These are phyloP conservation scores for Sarcophaga peregrina DNA, from an alignment of 1,140 invertebrate species.

Conservation along the genomic window DNA sequence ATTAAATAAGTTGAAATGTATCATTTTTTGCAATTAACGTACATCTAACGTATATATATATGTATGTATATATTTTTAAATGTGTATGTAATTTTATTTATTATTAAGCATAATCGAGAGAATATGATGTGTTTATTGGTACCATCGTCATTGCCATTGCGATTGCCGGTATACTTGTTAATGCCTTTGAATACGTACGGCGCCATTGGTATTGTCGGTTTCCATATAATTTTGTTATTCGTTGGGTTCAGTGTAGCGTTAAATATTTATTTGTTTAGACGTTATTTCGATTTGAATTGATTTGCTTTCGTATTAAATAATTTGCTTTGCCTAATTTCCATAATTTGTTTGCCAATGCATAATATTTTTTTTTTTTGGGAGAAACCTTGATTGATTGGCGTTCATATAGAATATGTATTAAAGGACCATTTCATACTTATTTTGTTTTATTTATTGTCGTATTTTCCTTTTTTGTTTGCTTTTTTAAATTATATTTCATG, in stretches of 20 bases:
- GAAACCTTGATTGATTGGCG: constrained; percentile 3
- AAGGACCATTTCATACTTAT: neutral
- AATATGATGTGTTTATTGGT: neutral
- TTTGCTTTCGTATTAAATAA: constrained; percentile 30
- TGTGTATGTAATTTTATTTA: neutral
- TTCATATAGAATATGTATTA: neutral
- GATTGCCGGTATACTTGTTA: too few relatives aligned
- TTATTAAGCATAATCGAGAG: neutral
- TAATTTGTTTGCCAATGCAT: constrained; percentile 23
- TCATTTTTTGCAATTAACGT: too few relatives aligned
- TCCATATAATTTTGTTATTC: neutral
- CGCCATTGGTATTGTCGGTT: neutral
- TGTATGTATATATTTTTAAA: neutral
- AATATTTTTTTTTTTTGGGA: neutral
- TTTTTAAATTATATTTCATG: too few relatives aligned
- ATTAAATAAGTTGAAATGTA: too few relatives aligned
- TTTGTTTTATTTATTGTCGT: neutral
- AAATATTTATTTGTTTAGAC: constrained; percentile 32
- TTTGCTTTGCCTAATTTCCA: constrained; percentile 28
- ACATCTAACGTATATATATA: neutral
- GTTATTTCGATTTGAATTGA: neutral
- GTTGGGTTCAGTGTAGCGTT: constrained; percentile 16
- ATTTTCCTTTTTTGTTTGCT: neutral
- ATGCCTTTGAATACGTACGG: too few relatives aligned
- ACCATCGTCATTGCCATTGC: too few relatives aligned